Evolutionary conservation across 2,888 invertebrate genomes (phyloP), one percentile per base, ranked within the genome.

Genomic region (Nudaria mundana): DNA sequence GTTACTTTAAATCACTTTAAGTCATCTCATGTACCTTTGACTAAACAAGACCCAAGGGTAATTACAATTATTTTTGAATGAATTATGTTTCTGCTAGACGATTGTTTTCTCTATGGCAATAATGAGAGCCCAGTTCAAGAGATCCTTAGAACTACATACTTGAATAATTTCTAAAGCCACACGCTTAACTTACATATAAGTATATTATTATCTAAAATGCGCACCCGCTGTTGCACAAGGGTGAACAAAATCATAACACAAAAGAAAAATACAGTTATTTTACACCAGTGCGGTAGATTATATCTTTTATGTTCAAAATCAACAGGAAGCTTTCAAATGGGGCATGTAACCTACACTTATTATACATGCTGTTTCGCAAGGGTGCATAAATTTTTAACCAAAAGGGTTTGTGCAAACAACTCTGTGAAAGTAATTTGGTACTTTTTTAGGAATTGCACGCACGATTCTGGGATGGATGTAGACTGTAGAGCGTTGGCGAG

Each of bases 341-440:
- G 81, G 85, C 86, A 86, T 88, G 84, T 87, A 88, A 87, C 87
- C 86, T 83, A 87, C 81, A 87, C 86, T 88, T 87, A 84, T 79
- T 81, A 81, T 80, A 78, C 83, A 82, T 77, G 85, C 81, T 74
- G 65, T 66, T 66, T 60, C 64, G 40, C 47, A 55, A 75, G 84
- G 88, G 88, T 87, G 87, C 78, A 84, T 87, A 87, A 84, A 80
- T 87, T 88, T 85, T 63, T 54, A 55, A 72, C 71, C 68, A 62
- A 81, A 83, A 78, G 85, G 87, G 82, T 83, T 81, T 73, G 70
- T 57, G 63, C 75, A 76, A 81, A 84, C 82, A 84, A 75, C 70
- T 64, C 61, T 50, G 52, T 56, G 48, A 40, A 51, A 56, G 56
- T 60, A 59, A 59, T 61, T 61, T 45, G 54, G 62, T 66, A 58